Evolutionary conservation across 2,113 vertebrate species (phyloP), one percentile per base, ranked within the genome.

Genomic region (Nothobranchius furzeri): DNA sequence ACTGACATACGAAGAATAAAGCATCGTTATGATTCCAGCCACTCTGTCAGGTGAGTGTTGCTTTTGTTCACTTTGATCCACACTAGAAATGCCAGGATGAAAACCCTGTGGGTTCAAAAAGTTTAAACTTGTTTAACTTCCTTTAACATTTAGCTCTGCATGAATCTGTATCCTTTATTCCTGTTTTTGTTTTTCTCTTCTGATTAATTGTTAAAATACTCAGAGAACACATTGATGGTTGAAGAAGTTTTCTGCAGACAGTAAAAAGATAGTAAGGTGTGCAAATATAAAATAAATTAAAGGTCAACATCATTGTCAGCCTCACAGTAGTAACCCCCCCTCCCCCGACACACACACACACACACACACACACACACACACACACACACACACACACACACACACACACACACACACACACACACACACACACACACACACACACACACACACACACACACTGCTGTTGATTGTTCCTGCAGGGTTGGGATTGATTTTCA

Each of bases 401-500:
- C n/a, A n/a, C n/a, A n/a, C n/a, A n/a, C n/a, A n/a, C n/a, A n/a
- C n/a, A n/a, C n/a, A n/a, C n/a, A n/a, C n/a, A n/a, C n/a, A n/a
- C n/a, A n/a, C n/a, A n/a, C n/a, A n/a, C n/a, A n/a, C n/a, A n/a
- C n/a, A n/a, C n/a, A n/a, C n/a, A n/a, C n/a, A n/a, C n/a, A n/a
- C 10, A 17, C 42, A 30, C 25, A 30, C 25, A 30, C 25, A 30
- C 25, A 30, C 25, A 30, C 25, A 50, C 7, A 67, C 77, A 42
- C 61, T 54, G 72, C 77, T 82, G 79, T 87, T 68, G 59, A 87
- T 85, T 87, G 73, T 86, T 74, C 80, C 85, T 82, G 69, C 79
- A 81, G 87, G 87, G 60, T 72, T 48, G 62, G 72, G 46, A 88
- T 90, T 83, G 86, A 91, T 87, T 88, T 88, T 76, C 84, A 90